Percentiles rank a stretch among this genome's conserved stretches.
Evolutionary conservation across 2,888 invertebrate genomes (phyloP).

Genomic region (Drosophila cognata): DNA sequence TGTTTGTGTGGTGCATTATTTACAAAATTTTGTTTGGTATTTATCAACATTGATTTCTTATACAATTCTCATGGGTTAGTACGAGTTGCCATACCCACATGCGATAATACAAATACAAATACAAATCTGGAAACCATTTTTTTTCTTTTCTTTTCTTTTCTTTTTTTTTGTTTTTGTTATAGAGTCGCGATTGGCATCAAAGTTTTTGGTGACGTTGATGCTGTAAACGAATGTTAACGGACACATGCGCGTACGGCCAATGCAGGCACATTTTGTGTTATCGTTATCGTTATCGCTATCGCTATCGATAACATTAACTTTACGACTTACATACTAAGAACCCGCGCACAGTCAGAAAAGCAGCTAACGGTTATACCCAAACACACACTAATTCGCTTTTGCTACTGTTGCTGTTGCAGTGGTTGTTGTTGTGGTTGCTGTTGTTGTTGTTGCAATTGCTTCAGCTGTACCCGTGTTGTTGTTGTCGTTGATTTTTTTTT

Average conservation of each 20-base stretch:
- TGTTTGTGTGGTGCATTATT: slow-evolving; percentile 39
- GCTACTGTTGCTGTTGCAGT: slow-evolving; percentile 15
- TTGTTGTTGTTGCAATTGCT: slow-evolving; percentile 28
- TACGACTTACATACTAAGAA: slow-evolving; percentile 46
- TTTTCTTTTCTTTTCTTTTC: too few species aligned
- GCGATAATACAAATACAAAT: slow-evolving; percentile 26
- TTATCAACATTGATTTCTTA: neutral
- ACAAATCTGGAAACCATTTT: slow-evolving; percentile 11
- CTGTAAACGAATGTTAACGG: slow-evolving; percentile 10
- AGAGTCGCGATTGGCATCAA: slow-evolving; percentile 15
- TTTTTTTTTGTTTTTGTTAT: neutral
- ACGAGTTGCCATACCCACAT: slow-evolving; percentile 40
- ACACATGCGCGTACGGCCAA: slow-evolving; percentile 23
- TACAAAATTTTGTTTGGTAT: slow-evolving; percentile 46
- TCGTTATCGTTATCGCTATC: slow-evolving; percentile 30
- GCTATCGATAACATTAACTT: slow-evolving; percentile 32
- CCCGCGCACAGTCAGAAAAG: slow-evolving; percentile 25
- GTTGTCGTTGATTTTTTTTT: slow-evolving; percentile 26
- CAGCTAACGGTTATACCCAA: slow-evolving; percentile 26
- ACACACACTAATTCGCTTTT: slow-evolving; percentile 26
- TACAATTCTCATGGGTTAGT: slow-evolving; percentile 33
- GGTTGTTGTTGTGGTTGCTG: slow-evolving; percentile 8
- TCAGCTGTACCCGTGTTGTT: slow-evolving; percentile 16
- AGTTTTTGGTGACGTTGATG: slow-evolving; percentile 8
- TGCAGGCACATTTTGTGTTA: slow-evolving; percentile 17